Conservation (phyloP, 2,797 vertebrate genomes). For the Platyrinchus mystaceus region DNA sequence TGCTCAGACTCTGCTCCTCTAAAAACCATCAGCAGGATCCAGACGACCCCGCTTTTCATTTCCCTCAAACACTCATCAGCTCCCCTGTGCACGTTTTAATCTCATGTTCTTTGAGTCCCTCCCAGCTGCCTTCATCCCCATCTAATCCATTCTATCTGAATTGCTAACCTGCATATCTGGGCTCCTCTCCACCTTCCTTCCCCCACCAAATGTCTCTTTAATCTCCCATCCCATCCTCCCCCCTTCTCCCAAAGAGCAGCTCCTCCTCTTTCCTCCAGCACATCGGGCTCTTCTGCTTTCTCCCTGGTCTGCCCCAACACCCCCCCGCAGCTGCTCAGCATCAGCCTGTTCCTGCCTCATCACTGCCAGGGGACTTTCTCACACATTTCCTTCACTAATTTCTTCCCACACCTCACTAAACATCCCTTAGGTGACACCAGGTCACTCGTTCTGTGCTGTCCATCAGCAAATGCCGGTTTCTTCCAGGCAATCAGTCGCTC, state of each 20-base stretch:
- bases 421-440: neutral
- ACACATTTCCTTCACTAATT: neutral
- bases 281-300: neutral
- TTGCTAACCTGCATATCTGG: neutral
- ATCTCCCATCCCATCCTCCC: neutral
- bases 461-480: neutral
- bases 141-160: conserved; percentile 21
- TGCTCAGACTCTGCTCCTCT: neutral
- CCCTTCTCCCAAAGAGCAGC: neutral
- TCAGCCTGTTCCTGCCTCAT: neutral
- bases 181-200: neutral
- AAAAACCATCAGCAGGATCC: neutral
- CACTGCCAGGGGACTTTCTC: neutral
- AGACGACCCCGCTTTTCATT: neutral
- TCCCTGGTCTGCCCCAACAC: neutral
- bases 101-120: neutral
- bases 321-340: neutral
- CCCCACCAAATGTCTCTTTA: neutral
- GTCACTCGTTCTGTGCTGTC: neutral
- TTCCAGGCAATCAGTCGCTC: fast-evolving
- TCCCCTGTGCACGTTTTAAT: neutral
- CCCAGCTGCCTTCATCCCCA: neutral
- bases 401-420: neutral
- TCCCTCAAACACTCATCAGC: neutral
- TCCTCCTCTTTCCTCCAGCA: neutral